Base-by-base conservation (phyloP, 2,113 vertebrate species). In the Chunga burmeisteri region DNA sequence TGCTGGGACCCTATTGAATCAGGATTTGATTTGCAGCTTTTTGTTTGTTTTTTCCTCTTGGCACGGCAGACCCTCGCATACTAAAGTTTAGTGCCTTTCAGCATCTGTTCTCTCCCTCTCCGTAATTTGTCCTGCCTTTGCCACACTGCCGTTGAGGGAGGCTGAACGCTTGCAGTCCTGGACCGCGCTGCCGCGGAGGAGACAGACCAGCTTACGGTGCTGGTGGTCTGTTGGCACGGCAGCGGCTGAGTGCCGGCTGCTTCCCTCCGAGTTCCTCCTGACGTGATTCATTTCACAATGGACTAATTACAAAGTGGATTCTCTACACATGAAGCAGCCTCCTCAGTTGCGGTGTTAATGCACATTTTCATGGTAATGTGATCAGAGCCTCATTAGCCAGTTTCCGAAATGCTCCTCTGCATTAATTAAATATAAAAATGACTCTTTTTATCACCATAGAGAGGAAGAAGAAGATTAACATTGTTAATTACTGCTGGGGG, bases 381-480 rank as follows among this genome's bases (percentile, higher is more conserved):
- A 99, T 98, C 99, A 99, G 98, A 98, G 98, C 98, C 99, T 99
- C 99, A 99, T 99, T 99, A 99, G 97, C 96, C 91, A 94, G 98
- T 99, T 99, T 99, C 98, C 98, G 98, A 99, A 99, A 99, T 97
- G 98, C 98, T 98, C 98, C 98, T 98, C 97, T 98, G 98, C 98
- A 98, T 99, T 99, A 99, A 99, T 99, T 99, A 99, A 98, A 99
- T 98, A 98, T 98, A 98, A 98, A 98, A 99, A 98, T 98, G 96
- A 99, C 98, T 98, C 97, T 98, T 97, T 98, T 98, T 98, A 98
- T 98, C 98, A 98, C 98, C 93, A 94, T 85, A 97, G 97, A 97
- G 97, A 98, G 94, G 92, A 96, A 97, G 97, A 97, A 97, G 97
- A 97, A 98, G 98, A 98, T 98, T 98, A 98, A 98, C 97, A 95